phyloP scores from a whole-genome alignment of 1,140 invertebrate genomes.

The Penaeus vannamei region DNA sequence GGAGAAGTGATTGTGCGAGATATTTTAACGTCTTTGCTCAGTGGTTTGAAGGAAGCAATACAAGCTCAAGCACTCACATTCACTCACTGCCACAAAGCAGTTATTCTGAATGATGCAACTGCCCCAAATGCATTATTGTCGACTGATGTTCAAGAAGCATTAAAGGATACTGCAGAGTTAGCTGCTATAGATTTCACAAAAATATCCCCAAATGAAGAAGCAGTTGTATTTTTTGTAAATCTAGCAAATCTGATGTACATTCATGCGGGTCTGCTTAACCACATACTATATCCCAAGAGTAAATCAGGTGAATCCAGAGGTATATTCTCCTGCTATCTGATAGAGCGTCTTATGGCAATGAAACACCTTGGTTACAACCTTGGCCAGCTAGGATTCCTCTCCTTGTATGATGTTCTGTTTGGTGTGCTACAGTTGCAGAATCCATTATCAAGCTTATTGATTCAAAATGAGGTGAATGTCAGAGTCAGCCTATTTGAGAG shows the following conservation, averaged over 20 bases:
- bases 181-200: conserved; percentile 51
- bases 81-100: conserved; percentile 7
- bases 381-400: conserved; percentile 55
- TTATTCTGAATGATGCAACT: conserved; percentile 49
- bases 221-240: conserved; percentile 55
- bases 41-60: conserved; percentile 48
- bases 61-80: conserved; percentile 35
- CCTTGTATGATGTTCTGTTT: conserved; percentile 49
- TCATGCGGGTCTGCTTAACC: conserved; percentile 54
- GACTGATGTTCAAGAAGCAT: conserved; percentile 13
- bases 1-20: conserved; percentile 50
- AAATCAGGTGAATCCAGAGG: conserved; percentile 23
- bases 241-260: conserved; percentile 57
- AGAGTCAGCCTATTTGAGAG: conserved; percentile 54
- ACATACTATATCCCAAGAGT: conserved; percentile 42
- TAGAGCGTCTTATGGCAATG: conserved; percentile 53
- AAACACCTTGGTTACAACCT: conserved; percentile 49
- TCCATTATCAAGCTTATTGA: conserved; percentile 53
- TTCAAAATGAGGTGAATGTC: conserved; percentile 37
- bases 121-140: conserved; percentile 33
- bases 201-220: conserved; percentile 44
- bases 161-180: conserved; percentile 44
- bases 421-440: conserved; percentile 43
- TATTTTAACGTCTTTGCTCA: conserved; percentile 38
- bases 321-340: conserved; percentile 45